Conservation (phyloP, 2,797 vertebrate genomes). For the Rhinella marina region DNA sequence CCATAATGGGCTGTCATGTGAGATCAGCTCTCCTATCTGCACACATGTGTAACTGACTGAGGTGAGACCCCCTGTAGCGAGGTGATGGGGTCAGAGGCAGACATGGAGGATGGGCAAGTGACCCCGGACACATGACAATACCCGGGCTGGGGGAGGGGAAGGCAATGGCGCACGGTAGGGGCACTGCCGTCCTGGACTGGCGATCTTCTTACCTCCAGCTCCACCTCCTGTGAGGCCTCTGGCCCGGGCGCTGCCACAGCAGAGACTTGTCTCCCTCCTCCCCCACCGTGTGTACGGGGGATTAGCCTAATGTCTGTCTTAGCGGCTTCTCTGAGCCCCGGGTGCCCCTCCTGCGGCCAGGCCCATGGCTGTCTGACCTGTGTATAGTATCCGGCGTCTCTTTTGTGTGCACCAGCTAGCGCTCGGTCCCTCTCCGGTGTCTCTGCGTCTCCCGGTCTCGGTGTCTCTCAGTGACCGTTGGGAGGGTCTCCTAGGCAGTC, state of each 20-base stretch:
- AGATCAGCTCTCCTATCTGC: no score
- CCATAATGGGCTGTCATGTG: not conserved
- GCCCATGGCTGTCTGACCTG: not conserved
- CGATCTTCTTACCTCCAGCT: slow-evolving; percentile 47
- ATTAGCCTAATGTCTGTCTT: slow-evolving; percentile 28
- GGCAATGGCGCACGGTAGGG: not conserved
- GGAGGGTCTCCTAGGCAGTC: slow-evolving; percentile 40
- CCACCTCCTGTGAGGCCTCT: slow-evolving; percentile 53
- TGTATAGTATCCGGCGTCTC: not conserved
- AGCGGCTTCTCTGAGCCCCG: slow-evolving; percentile 20
- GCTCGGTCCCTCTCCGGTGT: not conserved
- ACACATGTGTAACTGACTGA: not conserved
- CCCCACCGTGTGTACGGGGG: slow-evolving; percentile 48
- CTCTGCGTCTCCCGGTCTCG: slow-evolving; percentile 28
- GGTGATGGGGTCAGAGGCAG: slow-evolving; percentile 38
- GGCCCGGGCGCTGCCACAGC: slow-evolving; percentile 51
- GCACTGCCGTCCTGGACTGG: no score
- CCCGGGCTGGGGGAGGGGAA: not conserved
- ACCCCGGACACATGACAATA: slow-evolving; percentile 2
- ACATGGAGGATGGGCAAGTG: slow-evolving; percentile 19
- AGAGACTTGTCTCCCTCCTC: slow-evolving; percentile 39
- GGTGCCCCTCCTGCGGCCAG: not conserved
- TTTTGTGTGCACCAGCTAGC: not conserved
- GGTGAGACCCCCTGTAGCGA: not conserved
- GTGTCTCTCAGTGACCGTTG: slow-evolving; percentile 35